phyloP scores from a whole-genome alignment of 2,888 invertebrate species.

The Ptilodon capucinus region DNA sequence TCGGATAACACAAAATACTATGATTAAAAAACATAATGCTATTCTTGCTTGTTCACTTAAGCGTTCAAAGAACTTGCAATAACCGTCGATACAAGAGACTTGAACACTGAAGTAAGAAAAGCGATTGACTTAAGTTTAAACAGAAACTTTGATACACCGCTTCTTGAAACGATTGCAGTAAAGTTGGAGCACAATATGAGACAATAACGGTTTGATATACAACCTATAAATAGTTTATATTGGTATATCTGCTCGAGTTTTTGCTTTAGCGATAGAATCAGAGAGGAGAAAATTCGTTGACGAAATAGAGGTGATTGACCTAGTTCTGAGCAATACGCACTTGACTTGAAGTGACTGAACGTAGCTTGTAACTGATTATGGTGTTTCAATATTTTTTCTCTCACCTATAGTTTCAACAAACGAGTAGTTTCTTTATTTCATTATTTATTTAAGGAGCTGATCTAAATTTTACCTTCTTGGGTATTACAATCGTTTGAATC shows the following conservation, averaged over 20 bases:
- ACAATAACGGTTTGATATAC: not conserved
- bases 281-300: no score
- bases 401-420: no score
- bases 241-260: not conserved
- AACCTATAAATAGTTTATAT: not conserved
- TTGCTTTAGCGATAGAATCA: no score
- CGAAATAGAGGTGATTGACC: no score
- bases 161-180: conserved; percentile 20
- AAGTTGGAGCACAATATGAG: not conserved
- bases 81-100: conserved; percentile 25
- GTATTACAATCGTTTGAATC: no score
- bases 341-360: no score
- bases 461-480: no score
- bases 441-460: no score
- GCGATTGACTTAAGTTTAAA: conserved; percentile 26
- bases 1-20: not conserved
- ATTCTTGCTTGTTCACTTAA: not conserved
- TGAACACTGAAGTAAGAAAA: conserved; percentile 25
- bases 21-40: not conserved
- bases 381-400: no score
- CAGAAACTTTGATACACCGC: conserved; percentile 24
- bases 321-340: no score
- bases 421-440: no score
- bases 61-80: conserved; percentile 13
- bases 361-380: no score